Conservation (phyloP, 2,797 vertebrate genomes). For the Sebastes nivosus region DNA sequence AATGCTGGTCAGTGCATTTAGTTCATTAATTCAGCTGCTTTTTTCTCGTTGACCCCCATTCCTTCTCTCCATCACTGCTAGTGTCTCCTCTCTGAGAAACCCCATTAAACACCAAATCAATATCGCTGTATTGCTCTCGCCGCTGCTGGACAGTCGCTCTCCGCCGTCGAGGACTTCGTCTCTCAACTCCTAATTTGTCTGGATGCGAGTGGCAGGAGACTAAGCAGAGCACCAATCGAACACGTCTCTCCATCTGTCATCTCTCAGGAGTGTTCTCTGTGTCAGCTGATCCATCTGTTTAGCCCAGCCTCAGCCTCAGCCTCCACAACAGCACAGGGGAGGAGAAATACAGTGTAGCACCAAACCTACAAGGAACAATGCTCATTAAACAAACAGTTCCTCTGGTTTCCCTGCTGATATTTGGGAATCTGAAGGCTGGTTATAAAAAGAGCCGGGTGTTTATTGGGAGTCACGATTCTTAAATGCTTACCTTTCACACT, state of each 20-base stretch:
- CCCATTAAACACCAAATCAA: conserved; percentile 72
- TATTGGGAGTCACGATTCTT: conserved; percentile 53
- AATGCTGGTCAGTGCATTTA: conserved; percentile 46
- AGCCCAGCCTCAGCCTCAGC: conserved; percentile 19
- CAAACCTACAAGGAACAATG: conserved; percentile 35
- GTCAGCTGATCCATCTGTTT: conserved; percentile 72
- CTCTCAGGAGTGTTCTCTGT: conserved; percentile 51
- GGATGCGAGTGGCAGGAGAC: conserved; percentile 57
- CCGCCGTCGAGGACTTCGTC: conserved; percentile 31
- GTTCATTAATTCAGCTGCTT: conserved; percentile 38
- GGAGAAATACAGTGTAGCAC: conserved; percentile 30
- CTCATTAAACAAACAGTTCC: conserved; percentile 60
- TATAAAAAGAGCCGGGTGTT: conserved; percentile 41
- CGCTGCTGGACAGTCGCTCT: conserved; percentile 30
- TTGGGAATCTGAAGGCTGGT: conserved; percentile 27
- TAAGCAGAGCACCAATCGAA: conserved; percentile 61
- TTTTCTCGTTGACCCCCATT: conserved; percentile 26
- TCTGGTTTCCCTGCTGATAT: conserved; percentile 40
- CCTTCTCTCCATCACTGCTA: background rate
- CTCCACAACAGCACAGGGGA: conserved; percentile 47
- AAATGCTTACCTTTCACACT: conserved; percentile 60
- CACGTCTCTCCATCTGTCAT: conserved; percentile 65
- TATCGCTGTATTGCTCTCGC: conserved; percentile 39
- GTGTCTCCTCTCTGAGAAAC: conserved; percentile 48
- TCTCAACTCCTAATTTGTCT: conserved; percentile 62